Evolutionary conservation across 2,113 vertebrate genomes (phyloP).

Genomic region (Semnornis frantzii): DNA sequence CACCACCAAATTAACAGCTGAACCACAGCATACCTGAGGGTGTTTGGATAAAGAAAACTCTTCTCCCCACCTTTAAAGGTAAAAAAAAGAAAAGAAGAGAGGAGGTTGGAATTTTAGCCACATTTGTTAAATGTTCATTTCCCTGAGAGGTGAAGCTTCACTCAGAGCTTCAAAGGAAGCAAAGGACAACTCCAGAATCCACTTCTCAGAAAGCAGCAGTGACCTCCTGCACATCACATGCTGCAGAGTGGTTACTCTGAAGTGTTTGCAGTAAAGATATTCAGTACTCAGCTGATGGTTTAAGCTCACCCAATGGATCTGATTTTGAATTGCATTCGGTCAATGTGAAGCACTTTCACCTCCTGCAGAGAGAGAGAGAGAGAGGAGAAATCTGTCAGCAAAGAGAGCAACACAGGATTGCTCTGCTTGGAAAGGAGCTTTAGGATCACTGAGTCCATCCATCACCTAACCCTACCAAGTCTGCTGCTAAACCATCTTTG

Average conservation of each 20-base stretch:
- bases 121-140: not conserved
- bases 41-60: conserved; percentile 92
- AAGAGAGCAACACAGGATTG: too few relatives aligned
- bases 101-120: not conserved
- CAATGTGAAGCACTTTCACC: conserved; percentile 90
- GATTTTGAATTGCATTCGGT: conserved; percentile 86
- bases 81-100: not conserved
- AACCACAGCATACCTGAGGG: conserved; percentile 85
- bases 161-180: not conserved
- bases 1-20: not conserved
- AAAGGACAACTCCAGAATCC: not conserved
- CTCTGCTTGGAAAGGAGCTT: too few relatives aligned
- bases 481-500: too few relatives aligned
- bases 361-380: conserved; percentile 80
- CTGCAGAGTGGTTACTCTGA: not conserved
- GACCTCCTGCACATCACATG: not conserved
- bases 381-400: not conserved
- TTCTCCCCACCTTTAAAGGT: conserved; percentile 90
- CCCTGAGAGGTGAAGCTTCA: not conserved
- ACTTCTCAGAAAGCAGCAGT: not conserved
- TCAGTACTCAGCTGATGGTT: not conserved
- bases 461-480: too few relatives aligned
- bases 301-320: conserved; percentile 90
- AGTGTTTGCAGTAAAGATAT: not conserved
- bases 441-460: too few relatives aligned